Evolutionary conservation across 1,140 invertebrate genomes (phyloP), one percentile per base, ranked within the genome.

Genomic region (Phymastichus coffea): DNA sequence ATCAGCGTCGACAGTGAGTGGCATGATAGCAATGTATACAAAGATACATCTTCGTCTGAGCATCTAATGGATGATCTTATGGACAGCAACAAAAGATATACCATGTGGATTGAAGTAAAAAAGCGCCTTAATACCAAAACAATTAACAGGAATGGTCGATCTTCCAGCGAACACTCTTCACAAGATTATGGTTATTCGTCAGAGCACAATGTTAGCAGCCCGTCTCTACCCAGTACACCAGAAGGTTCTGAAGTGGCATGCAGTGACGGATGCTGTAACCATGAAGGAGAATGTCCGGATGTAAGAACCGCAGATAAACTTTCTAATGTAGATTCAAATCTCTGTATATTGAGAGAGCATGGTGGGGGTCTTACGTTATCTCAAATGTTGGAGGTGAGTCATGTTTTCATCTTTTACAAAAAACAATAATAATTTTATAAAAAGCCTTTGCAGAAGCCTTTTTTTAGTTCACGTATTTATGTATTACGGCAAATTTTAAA

Each of bases 141-240:
- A 26, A 55, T 66, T n/a, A 67, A 73, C 19, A 70, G 76, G 49
- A 80, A 80, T 55, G 81, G 81, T 57, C 82, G 85, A 65, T 85
- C 81, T 15, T 84, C 82, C 2, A 87, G 83, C 66, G 87, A 90
- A 68, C 85, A 85, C 66, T 73, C 72, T 15, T 87, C 86, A n/a
- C 88, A 89, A 70, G 91, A 94, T 74, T 92, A 88, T 72, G 91
- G 91, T 28, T 93, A 93, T 71, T 90, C 88, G 19, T 92, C 90
- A 9, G 90, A 89, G 60, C 86, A 86, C 63, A 89, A 87, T 68
- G 87, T 87, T 58, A 87, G 87, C 22, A 86, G 84, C 57, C 88
- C 86, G 19, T 91, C 89, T 62, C 77, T 87, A 26, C 84, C 86
- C 43, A 90, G 88, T 69, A 90, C 90, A 10, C 89, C 90, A 0